Base-by-base conservation (phyloP, 23 tunicate genomes). In the Botrylloides violaceus region DNA sequence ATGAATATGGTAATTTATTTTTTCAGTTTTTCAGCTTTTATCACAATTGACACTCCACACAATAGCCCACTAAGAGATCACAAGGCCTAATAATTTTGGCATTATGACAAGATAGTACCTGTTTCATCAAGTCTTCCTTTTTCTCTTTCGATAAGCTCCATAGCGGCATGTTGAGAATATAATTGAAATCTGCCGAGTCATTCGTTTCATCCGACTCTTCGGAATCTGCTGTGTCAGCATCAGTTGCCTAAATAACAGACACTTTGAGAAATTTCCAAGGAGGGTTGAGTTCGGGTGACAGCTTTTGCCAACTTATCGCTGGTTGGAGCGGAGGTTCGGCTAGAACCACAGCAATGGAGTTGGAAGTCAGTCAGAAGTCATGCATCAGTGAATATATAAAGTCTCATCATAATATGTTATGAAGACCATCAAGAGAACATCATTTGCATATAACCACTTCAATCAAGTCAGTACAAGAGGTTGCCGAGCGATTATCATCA, bases 151-250 rank as follows among this genome's bases (percentile, higher is more conserved):
- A 66, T 65, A 95, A 71, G 71, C 91, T 95, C 90, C 89, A 88
- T 65, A 95, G 66, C 0, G 99, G 96, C 99, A 95, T 95, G 53
- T 49, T 75, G 28, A 95, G 80, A 34, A 95, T 79, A 81, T 95
- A 95, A 57, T 87, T 79, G 92, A 62, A 95, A 79, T 95, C 99
- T 56, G 86, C 66, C 49, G 80, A 78, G 20, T 30, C 28, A 21
- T 76, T 73, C n/a, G n/a, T n/a, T 0, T 33, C 35, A 29, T 72
- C 76, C 18, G 25, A 35, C n/a, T 73, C 76, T n/a, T 79, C 80
- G 3, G 77, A 76, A 4, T 84, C 93, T 47, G 72, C 77, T 1
- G 79, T 66, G 36, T 76, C 56, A 68, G 56, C 58, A n/a, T n/a
- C n/a, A n/a, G n/a, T n/a, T n/a, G n/a, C n/a, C n/a, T n/a, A n/a